Conservation (phyloP, 92 coral and sea anemone species). For the Bergia sp. region DNA sequence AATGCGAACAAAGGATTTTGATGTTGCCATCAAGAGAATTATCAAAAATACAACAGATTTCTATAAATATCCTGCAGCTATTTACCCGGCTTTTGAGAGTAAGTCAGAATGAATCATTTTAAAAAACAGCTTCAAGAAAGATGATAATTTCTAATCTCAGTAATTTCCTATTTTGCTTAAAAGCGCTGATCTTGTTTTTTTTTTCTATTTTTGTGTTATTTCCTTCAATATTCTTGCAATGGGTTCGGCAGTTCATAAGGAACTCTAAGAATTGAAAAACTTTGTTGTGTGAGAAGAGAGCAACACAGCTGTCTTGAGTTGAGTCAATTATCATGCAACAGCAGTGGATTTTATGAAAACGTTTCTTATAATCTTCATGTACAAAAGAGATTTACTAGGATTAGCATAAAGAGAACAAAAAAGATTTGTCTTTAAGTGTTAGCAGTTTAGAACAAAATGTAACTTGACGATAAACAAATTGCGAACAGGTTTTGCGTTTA, state of each 20-base stretch:
- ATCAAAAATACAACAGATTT: background rate
- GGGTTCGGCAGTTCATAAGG: background rate
- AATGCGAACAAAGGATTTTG: background rate
- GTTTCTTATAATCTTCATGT: background rate
- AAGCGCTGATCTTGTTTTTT: background rate
- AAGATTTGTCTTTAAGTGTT: too few relatives aligned
- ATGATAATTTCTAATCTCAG: background rate
- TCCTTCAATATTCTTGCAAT: background rate
- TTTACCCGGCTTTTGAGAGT: constrained; percentile 8
- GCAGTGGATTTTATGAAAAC: background rate
- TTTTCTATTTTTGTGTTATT: background rate
- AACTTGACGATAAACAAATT: background rate
- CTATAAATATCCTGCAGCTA: constrained; percentile 1
- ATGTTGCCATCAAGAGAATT: background rate
- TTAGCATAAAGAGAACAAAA: background rate
- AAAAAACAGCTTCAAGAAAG: background rate
- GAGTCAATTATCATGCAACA: background rate
- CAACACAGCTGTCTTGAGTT: background rate
- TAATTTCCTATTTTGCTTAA: background rate
- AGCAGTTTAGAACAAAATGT: background rate
- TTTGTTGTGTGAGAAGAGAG: background rate
- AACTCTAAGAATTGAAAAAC: background rate
- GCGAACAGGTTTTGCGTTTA: background rate
- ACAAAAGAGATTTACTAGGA: constrained; percentile 2
- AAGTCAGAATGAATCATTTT: background rate